Evolutionary conservation across 1,140 invertebrate species (phyloP).

Genomic region (Aphidius ervi): DNA sequence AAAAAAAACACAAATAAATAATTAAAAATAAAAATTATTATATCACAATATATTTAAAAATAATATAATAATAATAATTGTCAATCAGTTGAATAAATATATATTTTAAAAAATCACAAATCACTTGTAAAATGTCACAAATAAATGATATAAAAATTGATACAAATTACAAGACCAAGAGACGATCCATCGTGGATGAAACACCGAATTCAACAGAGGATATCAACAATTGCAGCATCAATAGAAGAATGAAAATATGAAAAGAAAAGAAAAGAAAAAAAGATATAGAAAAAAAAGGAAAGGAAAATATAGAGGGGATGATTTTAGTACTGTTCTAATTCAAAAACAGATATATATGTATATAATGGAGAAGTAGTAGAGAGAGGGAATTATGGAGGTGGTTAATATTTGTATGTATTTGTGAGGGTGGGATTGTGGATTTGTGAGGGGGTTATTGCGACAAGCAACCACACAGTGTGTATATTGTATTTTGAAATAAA

Average conservation of each 20-base stretch:
- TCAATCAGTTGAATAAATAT: no score
- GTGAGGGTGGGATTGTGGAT: slow-evolving; percentile 2
- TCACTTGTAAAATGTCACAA: not conserved
- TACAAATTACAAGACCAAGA: not conserved
- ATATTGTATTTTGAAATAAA: no score
- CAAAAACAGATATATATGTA: no score
- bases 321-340: not conserved
- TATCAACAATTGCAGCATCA: slow-evolving; percentile 50
- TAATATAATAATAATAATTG: no score
- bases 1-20: no score
- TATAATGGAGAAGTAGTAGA: slow-evolving; percentile 12
- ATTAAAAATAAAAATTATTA: no score
- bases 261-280: slow-evolving; percentile 17
- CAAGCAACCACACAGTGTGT: no score
- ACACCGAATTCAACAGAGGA: slow-evolving; percentile 31
- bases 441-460: not conserved
- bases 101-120: no score
- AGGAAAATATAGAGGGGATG: slow-evolving; percentile 4
- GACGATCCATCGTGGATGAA: not conserved
- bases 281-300: slow-evolving; percentile 21
- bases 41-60: no score
- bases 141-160: not conserved
- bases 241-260: slow-evolving; percentile 30
- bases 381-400: slow-evolving; percentile 10
- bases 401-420: no score